Base-by-base conservation (phyloP, 2,797 vertebrate species). In the Pipistrellus kuhlii region DNA sequence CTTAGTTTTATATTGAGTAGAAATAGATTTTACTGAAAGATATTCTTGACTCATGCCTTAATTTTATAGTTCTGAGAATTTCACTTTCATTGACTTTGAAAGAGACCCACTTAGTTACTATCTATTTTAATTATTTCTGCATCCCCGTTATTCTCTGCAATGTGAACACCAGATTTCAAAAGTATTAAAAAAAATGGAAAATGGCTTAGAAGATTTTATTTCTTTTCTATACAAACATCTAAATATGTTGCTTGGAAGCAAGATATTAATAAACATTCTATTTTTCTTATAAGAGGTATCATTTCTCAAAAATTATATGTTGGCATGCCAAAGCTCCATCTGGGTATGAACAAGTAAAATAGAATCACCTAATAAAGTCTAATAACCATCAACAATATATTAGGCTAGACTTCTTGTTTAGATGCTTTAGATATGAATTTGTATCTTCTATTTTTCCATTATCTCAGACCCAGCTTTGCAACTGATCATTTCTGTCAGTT, bases 1-100 rank as follows among this genome's bases (percentile, higher is more conserved):
- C 10, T 41, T 88, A n/a, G 41, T n/a, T 92, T 81, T 87, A 17
- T 77, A 20, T 18, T 86, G 30, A 59, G 7, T 64, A 64, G 27
- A 78, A 92, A 85, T 46, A 55, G 1, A 93, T 91, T 83, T 83
- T 82, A n/a, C 41, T 66, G 23, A 83, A 90, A 77, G 25, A 8
- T 46, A 3, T 51, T 62, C 83, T 94, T 48, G 18, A 68, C 17
- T 44, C 8, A 32, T 32, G 5, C 53, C 6, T 32, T 41, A n/a
- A 18, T 80, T 9, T 76, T 57, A 82, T 44, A 25, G 15, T 41
- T 90, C 73, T 71, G 84, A 89, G 46, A 85, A 25, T 78, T 77
- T 83, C 14, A 51, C 3, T 15, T 86, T 76, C 46, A 76, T 46
- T 95, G 59, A 51, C 30, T 78, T 38, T 75, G 14, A 57, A 51